A percentile compares a stretch with the other conserved stretches of the same genome.
Conservation (phyloP, 2,797 vertebrate genomes). For the Mus caroli region DNA sequence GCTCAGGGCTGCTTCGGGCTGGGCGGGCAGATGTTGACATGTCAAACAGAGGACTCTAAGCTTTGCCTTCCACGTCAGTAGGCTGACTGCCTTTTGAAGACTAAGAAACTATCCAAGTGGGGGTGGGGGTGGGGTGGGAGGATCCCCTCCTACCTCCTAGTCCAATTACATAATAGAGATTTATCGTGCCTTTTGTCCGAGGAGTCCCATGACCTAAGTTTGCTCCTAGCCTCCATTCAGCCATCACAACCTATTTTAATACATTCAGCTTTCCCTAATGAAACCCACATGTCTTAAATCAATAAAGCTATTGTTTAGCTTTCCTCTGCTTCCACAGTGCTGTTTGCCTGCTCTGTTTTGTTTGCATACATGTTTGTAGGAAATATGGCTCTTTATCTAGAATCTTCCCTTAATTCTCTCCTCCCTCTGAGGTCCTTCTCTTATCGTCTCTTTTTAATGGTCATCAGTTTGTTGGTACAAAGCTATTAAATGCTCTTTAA, state of each 20-base stretch:
- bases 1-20: constrained; percentile 29
- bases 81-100: constrained; percentile 67
- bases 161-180: constrained; percentile 80
- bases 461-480: constrained; percentile 21
- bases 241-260: constrained; percentile 81
- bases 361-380: constrained; percentile 76
- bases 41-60: constrained; percentile 47
- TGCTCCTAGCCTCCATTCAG: constrained; percentile 75
- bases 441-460: constrained; percentile 55
- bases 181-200: constrained; percentile 76
- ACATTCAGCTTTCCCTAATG: constrained; percentile 78
- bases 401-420: not conserved
- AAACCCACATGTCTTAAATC: constrained; percentile 85
- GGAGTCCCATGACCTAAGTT: constrained; percentile 78
- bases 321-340: constrained; percentile 50
- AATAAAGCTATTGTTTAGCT: constrained; percentile 83
- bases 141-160: constrained; percentile 33
- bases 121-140: too few relatives aligned
- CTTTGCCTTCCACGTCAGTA: constrained; percentile 50
- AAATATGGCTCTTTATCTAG: constrained; percentile 72
- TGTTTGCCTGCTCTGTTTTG: constrained; percentile 62
- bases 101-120: constrained; percentile 48
- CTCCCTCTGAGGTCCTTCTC: not conserved
- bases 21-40: constrained; percentile 52
- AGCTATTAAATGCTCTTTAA: constrained; percentile 60